These are phyloP conservation scores for Ormyrus thymus DNA, from an alignment of 2,888 invertebrate species.

Conservation along the genomic window DNA sequence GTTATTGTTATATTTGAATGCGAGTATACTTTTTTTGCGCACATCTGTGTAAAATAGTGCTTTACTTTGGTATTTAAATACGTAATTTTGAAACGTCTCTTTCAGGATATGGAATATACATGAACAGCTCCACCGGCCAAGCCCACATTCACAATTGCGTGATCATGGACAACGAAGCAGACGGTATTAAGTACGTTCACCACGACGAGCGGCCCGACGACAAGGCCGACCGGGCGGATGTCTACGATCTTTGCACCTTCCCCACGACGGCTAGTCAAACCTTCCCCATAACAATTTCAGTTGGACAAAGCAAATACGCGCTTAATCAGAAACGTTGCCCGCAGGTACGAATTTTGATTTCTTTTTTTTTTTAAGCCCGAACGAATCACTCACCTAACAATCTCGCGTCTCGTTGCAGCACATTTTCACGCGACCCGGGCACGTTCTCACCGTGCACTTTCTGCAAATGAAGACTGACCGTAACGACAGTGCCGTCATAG, in stretches of 20 bases:
- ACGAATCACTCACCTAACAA: background rate
- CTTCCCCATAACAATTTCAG: conserved; percentile 88
- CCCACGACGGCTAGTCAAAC: conserved; percentile 90
- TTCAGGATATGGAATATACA: conserved; percentile 90
- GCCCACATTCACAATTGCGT: conserved; percentile 86
- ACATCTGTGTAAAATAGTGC: background rate
- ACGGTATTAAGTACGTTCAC: conserved; percentile 91
- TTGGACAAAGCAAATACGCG: conserved; percentile 86
- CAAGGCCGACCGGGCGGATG: conserved; percentile 83
- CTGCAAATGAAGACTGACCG: conserved; percentile 86
- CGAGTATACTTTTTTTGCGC: background rate
- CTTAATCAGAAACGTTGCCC: conserved; percentile 84
- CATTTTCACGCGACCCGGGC: conserved; percentile 86
- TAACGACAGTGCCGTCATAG: conserved; percentile 85
- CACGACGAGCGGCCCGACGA: conserved; percentile 87
- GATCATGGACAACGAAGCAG: conserved; percentile 90
- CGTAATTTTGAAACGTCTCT: conserved; percentile 43
- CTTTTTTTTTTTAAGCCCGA: background rate
- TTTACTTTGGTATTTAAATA: background rate
- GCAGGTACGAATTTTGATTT: conserved; percentile 75
- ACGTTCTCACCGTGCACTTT: conserved; percentile 90
- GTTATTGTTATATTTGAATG: too few species aligned
- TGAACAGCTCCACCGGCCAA: conserved; percentile 91
- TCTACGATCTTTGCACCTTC: conserved; percentile 90
- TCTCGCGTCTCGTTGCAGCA: conserved; percentile 72